Base-by-base conservation (phyloP, 2,888 invertebrate species). In the Habroteleia sp. region DNA sequence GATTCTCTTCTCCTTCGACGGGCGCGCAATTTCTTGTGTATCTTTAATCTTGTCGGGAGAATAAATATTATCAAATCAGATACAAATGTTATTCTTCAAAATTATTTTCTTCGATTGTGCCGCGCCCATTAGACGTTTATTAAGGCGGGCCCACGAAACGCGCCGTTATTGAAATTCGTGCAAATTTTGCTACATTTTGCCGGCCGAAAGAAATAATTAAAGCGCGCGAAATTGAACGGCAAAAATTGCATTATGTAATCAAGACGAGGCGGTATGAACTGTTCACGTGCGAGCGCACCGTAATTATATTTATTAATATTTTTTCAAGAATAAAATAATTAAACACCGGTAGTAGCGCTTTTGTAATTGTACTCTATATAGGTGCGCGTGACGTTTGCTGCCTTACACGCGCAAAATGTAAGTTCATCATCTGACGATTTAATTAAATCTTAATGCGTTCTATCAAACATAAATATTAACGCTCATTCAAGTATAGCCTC, bases 51-150 rank as follows among this genome's bases (percentile, higher is more conserved):
- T 46, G 16, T 37, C 56, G 37, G n/a, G 42, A 68, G 68, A 48
- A 52, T 56, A 74, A 74, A 68, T 68, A 63, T 58, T 42, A 60
- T 46, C 29, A 50, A 73, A 66, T 73, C 65, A 66, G 66, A 66
- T 66, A 74, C 74, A 66, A 73, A 73, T 66, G 60, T 73, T 73
- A 60, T 73, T 66, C 33, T 31, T 60, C 25, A 39, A 60, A 73
- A 73, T 73, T 69, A 50, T 73, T 66, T 41, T 31, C 31, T 54
- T 54, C 48, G 11, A 29, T 23, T 39, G 44, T 16, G 44, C 29
- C 13, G 27, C 8, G 13, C 8, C 37, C 31, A 66, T 66, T 46
- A 65, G 25, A 27, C 27, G 14, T 25, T 60, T 20, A 42, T 42
- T 54, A 54, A 39, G 52, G 10, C 17, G 20, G 20, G n/a, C n/a